Evolutionary conservation across 2,888 invertebrate species (phyloP).

Genomic region (Tetheella fluctuosa): DNA sequence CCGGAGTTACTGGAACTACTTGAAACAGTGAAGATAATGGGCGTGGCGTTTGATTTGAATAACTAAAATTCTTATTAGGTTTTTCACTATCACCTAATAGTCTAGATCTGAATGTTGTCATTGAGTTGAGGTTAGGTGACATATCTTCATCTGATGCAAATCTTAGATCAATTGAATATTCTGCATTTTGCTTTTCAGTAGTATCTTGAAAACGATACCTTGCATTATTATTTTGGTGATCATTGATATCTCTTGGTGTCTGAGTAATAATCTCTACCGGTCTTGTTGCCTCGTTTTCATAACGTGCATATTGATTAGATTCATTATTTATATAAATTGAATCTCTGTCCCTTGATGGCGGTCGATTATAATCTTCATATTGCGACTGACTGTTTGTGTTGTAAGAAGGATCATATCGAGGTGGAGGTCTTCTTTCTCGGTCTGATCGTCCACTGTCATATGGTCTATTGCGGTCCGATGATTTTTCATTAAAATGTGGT

Average conservation of each 20-base stretch:
- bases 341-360: not conserved
- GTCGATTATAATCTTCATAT: not conserved
- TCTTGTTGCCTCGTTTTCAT: not conserved
- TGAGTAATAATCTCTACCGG: not conserved
- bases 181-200: not conserved
- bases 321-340: not conserved
- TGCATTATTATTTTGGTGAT: not conserved
- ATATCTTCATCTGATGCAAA: not conserved
- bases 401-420: conserved; percentile 8
- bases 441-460: conserved; percentile 12
- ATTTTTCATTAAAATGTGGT: conserved; percentile 15
- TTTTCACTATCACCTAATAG: no score
- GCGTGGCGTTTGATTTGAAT: no score
- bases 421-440: conserved; percentile 17
- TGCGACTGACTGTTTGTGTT: not conserved
- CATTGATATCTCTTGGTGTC: not conserved
- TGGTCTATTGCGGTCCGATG: conserved; percentile 17
- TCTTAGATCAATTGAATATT: conserved; percentile 4
- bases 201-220: not conserved
- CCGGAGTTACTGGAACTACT: conserved; percentile 46
- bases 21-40: conserved; percentile 35
- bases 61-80: no score
- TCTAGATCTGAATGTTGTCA: not conserved
- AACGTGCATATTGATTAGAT: not conserved
- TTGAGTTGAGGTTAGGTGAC: not conserved